These are phyloP conservation scores for Sandelia bainsii DNA, from an alignment of 2,797 vertebrate species.

Conservation along the genomic window DNA sequence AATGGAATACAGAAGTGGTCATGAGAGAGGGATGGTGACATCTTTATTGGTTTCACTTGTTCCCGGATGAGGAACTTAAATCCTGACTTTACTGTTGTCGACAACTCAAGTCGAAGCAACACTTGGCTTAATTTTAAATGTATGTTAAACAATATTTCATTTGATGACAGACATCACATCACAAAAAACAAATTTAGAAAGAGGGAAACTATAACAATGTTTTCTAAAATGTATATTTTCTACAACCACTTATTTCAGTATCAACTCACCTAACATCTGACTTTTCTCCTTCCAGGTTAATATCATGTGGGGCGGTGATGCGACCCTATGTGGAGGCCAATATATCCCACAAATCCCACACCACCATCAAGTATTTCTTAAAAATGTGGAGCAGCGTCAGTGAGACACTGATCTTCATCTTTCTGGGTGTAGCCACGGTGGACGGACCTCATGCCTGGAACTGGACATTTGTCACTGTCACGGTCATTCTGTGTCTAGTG, in stretches of 20 bases:
- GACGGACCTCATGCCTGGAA: slow-evolving; percentile 92
- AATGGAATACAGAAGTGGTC: slow-evolving; percentile 51
- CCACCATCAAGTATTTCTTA: slow-evolving; percentile 98
- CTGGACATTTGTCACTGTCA: slow-evolving; percentile 95
- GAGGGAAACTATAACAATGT: neutral
- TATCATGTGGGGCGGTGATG: slow-evolving; percentile 94
- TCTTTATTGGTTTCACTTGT: slow-evolving; percentile 8
- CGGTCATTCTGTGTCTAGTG: slow-evolving; percentile 92
- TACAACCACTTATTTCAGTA: neutral
- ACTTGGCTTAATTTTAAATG: neutral
- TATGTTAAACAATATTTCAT: neutral
- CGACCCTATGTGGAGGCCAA: slow-evolving; percentile 98
- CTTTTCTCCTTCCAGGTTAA: slow-evolving; percentile 84
- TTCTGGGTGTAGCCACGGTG: slow-evolving; percentile 96
- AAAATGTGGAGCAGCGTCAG: slow-evolving; percentile 99
- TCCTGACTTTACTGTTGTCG: neutral
- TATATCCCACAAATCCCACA: slow-evolving; percentile 99
- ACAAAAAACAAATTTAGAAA: neutral
- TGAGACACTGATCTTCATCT: slow-evolving; percentile 98
- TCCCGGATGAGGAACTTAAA: slow-evolving; percentile 12
- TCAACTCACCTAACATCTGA: neutral
- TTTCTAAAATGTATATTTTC: neutral
- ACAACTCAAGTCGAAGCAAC: neutral
- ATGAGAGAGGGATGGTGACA: slow-evolving; percentile 14
- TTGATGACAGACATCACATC: neutral